phyloP scores from a whole-genome alignment of 2,797 vertebrate species.

The Triplophysa bombifrons region DNA sequence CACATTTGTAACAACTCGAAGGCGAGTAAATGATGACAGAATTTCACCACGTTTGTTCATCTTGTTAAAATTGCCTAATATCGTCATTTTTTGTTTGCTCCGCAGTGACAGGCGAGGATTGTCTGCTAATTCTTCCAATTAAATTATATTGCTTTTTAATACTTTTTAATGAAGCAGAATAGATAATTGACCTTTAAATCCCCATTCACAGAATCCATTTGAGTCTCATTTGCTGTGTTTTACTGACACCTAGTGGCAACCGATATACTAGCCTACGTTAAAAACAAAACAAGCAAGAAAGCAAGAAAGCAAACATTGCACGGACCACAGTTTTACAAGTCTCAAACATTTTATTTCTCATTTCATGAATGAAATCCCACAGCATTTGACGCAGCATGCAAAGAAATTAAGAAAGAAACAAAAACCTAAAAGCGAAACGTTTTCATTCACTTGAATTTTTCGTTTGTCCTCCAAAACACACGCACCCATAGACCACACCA shows the following conservation, averaged over 20 bases:
- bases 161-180: background rate
- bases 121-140: background rate
- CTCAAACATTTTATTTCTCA: slow-evolving; percentile 89
- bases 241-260: slow-evolving; percentile 47
- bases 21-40: too few species aligned
- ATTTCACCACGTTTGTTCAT: too few species aligned
- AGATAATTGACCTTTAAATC: background rate
- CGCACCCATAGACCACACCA: slow-evolving; percentile 37
- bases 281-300: too few species aligned
- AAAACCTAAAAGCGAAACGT: slow-evolving; percentile 78
- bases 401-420: slow-evolving; percentile 72
- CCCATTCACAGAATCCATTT: background rate
- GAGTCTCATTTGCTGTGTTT: background rate
- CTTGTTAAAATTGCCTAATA: too few species aligned
- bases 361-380: slow-evolving; percentile 89
- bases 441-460: slow-evolving; percentile 42
- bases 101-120: background rate
- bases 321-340: slow-evolving; percentile 64
- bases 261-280: background rate
- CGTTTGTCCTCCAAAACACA: slow-evolving; percentile 13
- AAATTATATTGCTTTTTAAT: background rate
- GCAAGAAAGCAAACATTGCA: background rate
- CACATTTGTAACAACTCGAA: too few species aligned
- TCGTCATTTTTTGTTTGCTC: background rate
- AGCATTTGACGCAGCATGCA: slow-evolving; percentile 87